phyloP scores from a whole-genome alignment of 2,113 vertebrate species.

The Phalacrocorax aristotelis region DNA sequence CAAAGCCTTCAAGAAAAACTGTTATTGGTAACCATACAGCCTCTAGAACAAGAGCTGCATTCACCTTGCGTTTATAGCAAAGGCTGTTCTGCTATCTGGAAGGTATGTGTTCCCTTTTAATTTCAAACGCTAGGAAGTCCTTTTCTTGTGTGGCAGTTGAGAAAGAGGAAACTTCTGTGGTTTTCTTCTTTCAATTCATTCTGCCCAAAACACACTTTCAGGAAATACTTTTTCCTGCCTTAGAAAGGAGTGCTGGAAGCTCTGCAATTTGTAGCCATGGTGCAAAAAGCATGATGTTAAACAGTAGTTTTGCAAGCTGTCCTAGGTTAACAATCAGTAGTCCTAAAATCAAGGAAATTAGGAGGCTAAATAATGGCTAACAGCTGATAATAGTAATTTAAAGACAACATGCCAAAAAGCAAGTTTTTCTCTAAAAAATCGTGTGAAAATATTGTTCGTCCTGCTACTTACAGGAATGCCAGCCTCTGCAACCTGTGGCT shows the following conservation, averaged over 20 bases:
- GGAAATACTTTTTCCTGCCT: constrained; percentile 42
- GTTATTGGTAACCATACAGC: accelerated
- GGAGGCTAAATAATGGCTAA: neutral
- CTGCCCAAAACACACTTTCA: neutral
- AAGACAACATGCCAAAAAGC: neutral
- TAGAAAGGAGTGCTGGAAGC: neutral
- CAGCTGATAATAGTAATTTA: neutral
- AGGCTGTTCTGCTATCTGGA: neutral
- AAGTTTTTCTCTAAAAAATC: neutral
- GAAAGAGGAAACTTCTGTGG: neutral
- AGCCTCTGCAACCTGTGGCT: neutral
- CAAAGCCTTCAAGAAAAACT: neutral
- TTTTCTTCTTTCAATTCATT: neutral
- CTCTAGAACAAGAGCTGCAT: neutral
- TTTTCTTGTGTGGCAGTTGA: constrained; percentile 18
- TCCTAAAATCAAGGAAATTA: neutral
- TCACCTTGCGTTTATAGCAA: constrained; percentile 1
- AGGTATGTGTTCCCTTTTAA: neutral
- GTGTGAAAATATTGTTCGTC: neutral
- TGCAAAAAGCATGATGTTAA: neutral
- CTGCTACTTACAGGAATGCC: neutral
- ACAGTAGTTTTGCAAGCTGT: neutral
- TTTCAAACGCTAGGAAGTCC: constrained; percentile 1
- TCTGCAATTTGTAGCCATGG: neutral
- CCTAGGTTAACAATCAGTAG: neutral